phyloP scores from a whole-genome alignment of 2,888 invertebrate species.

The Drosophila neonasuta region DNA sequence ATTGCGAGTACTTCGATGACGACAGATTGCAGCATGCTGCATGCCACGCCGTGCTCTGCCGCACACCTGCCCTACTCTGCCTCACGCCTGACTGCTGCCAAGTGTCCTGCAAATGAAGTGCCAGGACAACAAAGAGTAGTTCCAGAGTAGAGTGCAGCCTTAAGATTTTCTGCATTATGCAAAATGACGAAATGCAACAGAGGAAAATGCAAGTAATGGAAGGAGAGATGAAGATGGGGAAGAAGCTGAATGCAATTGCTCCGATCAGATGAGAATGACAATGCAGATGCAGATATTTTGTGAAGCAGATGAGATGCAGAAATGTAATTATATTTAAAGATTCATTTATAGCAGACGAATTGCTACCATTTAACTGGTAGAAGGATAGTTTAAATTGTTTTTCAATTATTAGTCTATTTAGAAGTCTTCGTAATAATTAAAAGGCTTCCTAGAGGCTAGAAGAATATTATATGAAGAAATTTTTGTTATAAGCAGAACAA shows the following conservation, averaged over 20 bases:
- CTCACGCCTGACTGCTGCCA: slow-evolving; percentile 52
- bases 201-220: background rate
- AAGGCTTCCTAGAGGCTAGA: too few species aligned
- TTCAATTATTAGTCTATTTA: too few species aligned
- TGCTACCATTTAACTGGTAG: too few species aligned
- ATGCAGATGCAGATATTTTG: slow-evolving; percentile 14
- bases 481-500: too few species aligned
- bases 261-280: slow-evolving; percentile 13
- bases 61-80: slow-evolving; percentile 46
- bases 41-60: slow-evolving; percentile 21
- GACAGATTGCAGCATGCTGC: slow-evolving; percentile 36
- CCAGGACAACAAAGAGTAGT: slow-evolving; percentile 35
- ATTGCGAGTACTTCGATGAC: slow-evolving; percentile 51
- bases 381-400: too few species aligned
- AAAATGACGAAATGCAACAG: slow-evolving; percentile 22
- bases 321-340: background rate
- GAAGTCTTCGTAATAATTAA: too few species aligned
- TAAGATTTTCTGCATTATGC: slow-evolving; percentile 35
- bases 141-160: slow-evolving; percentile 5
- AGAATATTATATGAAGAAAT: too few species aligned
- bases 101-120: slow-evolving; percentile 55
- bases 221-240: background rate
- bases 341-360: background rate
- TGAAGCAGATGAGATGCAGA: slow-evolving; percentile 21
- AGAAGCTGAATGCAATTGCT: slow-evolving; percentile 22